Conservation (phyloP, 37 sponge, comb jelly and placozoan species). For the Spongia lamella region DNA sequence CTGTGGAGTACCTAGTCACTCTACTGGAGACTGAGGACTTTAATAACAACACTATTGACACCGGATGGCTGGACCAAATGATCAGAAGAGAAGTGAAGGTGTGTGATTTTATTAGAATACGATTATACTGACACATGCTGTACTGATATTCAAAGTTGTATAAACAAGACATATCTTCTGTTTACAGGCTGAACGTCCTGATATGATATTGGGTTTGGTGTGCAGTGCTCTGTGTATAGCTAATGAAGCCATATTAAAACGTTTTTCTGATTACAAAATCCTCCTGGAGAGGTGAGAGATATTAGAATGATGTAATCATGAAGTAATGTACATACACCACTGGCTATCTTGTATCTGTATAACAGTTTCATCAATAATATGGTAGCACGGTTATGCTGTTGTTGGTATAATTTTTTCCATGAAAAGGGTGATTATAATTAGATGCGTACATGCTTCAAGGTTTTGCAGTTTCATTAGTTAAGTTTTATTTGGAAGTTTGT, state of each 20-base stretch:
- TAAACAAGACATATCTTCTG: no score
- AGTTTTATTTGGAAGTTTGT: no score
- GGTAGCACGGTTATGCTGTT: no score
- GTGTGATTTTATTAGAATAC: not conserved
- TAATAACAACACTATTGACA: conserved; percentile 78
- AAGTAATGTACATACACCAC: no score
- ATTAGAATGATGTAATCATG: no score
- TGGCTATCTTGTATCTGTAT: no score
- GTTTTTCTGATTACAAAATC: conserved; percentile 88
- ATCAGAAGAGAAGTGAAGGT: conserved; percentile 84
- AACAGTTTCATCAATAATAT: no score
- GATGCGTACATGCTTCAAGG: no score
- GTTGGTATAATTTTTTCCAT: no score
- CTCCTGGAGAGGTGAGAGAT: conserved; percentile 88
- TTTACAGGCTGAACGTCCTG: conserved; percentile 64
- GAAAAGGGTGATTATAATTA: no score
- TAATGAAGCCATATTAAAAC: conserved; percentile 81
- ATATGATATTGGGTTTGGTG: conserved; percentile 82
- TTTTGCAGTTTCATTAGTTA: no score
- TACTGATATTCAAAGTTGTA: not conserved
- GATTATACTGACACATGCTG: not conserved
- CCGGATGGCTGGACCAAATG: conserved; percentile 94
- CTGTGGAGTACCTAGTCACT: conserved; percentile 93
- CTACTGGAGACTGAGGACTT: conserved; percentile 90
- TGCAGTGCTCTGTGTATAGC: conserved; percentile 88